Evolutionary conservation across 2,797 vertebrate species (phyloP), one percentile per base, ranked within the genome.

Genomic region (Lepilemur ruficaudatus): DNA sequence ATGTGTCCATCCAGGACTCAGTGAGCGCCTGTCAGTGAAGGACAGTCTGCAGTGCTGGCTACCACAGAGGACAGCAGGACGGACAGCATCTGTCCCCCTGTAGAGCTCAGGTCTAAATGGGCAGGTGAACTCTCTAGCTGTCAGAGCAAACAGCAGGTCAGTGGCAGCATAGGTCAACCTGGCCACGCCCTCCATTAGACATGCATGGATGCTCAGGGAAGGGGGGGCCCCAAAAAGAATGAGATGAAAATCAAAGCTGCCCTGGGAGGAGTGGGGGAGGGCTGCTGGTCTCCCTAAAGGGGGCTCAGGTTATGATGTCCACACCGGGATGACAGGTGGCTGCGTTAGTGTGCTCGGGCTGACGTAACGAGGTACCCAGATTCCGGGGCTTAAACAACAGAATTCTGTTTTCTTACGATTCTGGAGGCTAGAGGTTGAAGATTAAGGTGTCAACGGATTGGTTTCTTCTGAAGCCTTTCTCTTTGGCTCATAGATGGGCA

Each of bases 131-230:
- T 70, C 10, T 25, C 2, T n/a, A 23, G 43, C 55, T 4, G 6
- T 43, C 12, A 41, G 61, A 46, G n/a, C 55, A 57, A 32, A 20
- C 25, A 20, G n/a, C 13, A 41, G 79, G n/a, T 17, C 5, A 50
- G 12, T 9, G 10, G 15, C 61, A 32, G 48, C 69, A 65, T 7
- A 55, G 43, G 43, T 69, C 67, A 48, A 67, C 17, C 63, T 28
- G 41, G 59, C 4, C 14, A 32, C 2, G 28, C 32, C n/a, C 6
- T 7, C 7, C 2, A 0, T 61, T n/a, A 52, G 57, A 48, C 18
- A 28, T 4, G 4, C 57, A 59, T 23, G 57, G 57, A 28, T 59
- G 57, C 57, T 59, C 57, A 28, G 23, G 57, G 46, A 76, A 23
- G 55, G 55, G 3, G 10, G 70, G 7, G 14, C 32, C 32, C 6